Percentiles rank a stretch among this genome's conserved stretches.
Conservation (phyloP, 2,113 vertebrate genomes). For the zebrafish (Danio rerio) region GRCz12tu NC_133186.1:20588501-20589000, state of each 20-base stretch:
- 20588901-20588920: too few relatives aligned
- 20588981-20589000: too few relatives aligned
- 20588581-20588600: neutral
- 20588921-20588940: too few relatives aligned
- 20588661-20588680: neutral
- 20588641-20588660: slow-evolving; percentile 8
- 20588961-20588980: too few relatives aligned
- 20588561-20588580: neutral
- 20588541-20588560: neutral
- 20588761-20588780: too few relatives aligned
- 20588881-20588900: too few relatives aligned
- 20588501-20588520: slow-evolving; percentile 26
- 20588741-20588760: neutral
- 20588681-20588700: neutral
- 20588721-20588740: neutral
- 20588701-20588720: neutral
- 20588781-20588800: neutral
- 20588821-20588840: too few relatives aligned
- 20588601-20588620: slow-evolving; percentile 33
- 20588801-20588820: too few relatives aligned
- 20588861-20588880: too few relatives aligned
- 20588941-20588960: too few relatives aligned
- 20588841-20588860: too few relatives aligned
- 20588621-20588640: neutral
- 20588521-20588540: slow-evolving; percentile 9